These are phyloP conservation scores for Nipponacmea schrenckii DNA, from an alignment of 2,888 invertebrate species.

Conservation along the genomic window DNA sequence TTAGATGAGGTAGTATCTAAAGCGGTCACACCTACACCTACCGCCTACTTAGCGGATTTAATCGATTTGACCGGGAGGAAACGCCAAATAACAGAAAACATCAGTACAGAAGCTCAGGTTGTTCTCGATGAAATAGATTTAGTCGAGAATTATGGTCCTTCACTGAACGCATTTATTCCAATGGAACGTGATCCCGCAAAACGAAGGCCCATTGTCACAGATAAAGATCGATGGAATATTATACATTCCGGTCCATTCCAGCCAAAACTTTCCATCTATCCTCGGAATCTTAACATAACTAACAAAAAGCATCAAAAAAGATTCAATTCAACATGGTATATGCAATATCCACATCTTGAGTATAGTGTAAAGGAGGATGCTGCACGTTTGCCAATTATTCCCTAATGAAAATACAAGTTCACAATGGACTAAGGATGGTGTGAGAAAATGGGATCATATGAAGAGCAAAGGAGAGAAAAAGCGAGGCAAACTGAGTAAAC, in stretches of 20 bases:
- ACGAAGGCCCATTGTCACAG: not conserved
- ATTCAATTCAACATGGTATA: not conserved
- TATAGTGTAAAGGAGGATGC: not conserved
- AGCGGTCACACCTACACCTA: not conserved
- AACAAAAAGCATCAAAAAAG: not conserved
- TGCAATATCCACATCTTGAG: not conserved
- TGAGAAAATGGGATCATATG: not conserved
- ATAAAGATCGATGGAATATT: not conserved
- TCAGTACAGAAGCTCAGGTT: not conserved
- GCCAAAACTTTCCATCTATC: not conserved
- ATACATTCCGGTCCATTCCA: not conserved
- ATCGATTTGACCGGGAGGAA: not conserved
- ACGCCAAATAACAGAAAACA: not conserved
- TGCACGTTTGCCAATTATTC: not conserved
- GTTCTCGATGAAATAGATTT: not conserved
- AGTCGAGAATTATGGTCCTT: not conserved
- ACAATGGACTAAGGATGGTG: not conserved
- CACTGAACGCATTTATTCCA: too few species aligned
- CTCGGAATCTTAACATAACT: not conserved
- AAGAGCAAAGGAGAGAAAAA: not conserved
- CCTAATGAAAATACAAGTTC: not conserved
- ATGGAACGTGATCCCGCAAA: not conserved
- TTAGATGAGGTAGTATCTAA: not conserved
- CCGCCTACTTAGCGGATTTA: not conserved
- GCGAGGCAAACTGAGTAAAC: not conserved